phyloP scores from a whole-genome alignment of 2,797 vertebrate genomes.

The Alectoris magna region DNA sequence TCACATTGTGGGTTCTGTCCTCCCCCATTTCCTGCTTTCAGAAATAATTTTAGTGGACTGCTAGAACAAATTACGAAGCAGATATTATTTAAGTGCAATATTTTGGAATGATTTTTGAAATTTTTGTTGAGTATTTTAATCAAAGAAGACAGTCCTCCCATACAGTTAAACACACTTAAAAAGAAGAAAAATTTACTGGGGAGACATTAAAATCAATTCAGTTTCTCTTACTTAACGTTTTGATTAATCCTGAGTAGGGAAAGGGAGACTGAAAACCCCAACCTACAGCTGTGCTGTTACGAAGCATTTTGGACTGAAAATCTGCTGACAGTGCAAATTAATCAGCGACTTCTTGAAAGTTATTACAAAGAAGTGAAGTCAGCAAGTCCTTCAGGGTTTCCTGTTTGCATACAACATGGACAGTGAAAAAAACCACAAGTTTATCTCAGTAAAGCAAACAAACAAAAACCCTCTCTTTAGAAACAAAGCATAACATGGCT shows the following conservation, averaged over 20 bases:
- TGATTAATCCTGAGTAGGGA: not conserved
- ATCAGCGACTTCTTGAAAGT: not conserved
- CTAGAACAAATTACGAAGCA: not conserved
- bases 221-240: not conserved
- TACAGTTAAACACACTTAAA: not conserved
- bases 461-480: not conserved
- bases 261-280: not conserved
- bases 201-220: not conserved
- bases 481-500: slow-evolving; percentile 1
- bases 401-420: slow-evolving; percentile 14
- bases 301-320: slow-evolving; percentile 35
- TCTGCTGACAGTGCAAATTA: slow-evolving; percentile 17
- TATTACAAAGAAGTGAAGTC: slow-evolving; percentile 39
- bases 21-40: not conserved
- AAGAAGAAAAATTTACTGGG: not conserved
- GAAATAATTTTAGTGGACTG: not conserved
- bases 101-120: not conserved
- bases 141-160: not conserved
- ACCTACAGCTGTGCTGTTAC: not conserved
- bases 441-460: not conserved
- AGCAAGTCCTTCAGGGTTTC: slow-evolving; percentile 59
- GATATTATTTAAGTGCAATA: not conserved
- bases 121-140: not conserved
- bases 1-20: not conserved
- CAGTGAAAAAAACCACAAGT: not conserved